phyloP scores from a whole-genome alignment of 2,888 invertebrate genomes.

The Luperina nickerlii region DNA sequence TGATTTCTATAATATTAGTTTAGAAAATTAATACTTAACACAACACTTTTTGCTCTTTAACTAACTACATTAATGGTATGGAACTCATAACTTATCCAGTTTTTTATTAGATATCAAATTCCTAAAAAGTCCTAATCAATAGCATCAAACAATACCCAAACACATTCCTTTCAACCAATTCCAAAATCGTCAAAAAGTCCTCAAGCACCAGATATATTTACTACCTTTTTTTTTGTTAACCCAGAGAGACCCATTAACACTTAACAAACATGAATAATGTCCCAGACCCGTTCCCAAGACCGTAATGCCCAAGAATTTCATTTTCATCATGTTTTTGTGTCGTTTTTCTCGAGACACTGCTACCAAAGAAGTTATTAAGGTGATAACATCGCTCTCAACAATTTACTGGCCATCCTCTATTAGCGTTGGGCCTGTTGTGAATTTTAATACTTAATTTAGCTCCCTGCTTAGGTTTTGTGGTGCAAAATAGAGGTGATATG shows the following conservation, averaged over 20 bases:
- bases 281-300: slow-evolving; percentile 39
- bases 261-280: slow-evolving; percentile 68
- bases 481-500: slow-evolving; percentile 52
- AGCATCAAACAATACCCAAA: neutral
- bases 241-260: slow-evolving; percentile 64
- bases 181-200: slow-evolving; percentile 28
- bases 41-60: neutral
- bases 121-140: neutral
- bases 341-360: slow-evolving; percentile 73
- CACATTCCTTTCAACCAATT: neutral
- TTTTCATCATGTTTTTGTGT: slow-evolving; percentile 62
- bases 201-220: slow-evolving; percentile 44
- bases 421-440: slow-evolving; percentile 76
- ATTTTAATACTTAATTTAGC: slow-evolving; percentile 85
- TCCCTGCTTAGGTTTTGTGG: slow-evolving; percentile 64
- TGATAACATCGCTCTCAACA: slow-evolving; percentile 81
- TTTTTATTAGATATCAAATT: neutral
- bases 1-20: neutral
- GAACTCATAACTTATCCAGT: neutral
- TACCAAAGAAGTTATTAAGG: slow-evolving; percentile 86
- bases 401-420: slow-evolving; percentile 79
- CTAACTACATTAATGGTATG: neutral
- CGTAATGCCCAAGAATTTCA: slow-evolving; percentile 60
- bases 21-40: neutral
- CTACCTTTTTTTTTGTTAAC: slow-evolving; percentile 33